Evolutionary conservation across 2,113 vertebrate genomes (phyloP).

Genomic region (Saguinus imperator): DNA sequence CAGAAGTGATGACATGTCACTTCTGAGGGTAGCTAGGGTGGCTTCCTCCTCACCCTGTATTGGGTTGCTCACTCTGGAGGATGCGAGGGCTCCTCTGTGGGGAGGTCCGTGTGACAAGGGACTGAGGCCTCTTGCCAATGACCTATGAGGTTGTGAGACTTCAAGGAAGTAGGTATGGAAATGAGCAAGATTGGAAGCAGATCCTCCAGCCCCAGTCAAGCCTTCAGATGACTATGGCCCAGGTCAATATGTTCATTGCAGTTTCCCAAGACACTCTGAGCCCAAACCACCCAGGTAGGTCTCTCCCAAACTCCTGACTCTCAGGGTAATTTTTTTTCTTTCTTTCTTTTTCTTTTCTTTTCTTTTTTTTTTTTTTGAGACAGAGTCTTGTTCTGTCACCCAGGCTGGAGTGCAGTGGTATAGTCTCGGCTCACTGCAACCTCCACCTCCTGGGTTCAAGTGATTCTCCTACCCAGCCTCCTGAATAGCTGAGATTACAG

Average conservation of each 20-base stretch:
- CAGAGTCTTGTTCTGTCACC: too few relatives aligned
- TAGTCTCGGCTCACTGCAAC: too few relatives aligned
- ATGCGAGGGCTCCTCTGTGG: not conserved
- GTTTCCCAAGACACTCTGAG: not conserved
- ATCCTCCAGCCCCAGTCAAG: not conserved
- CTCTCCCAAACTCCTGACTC: not conserved
- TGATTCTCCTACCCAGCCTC: too few relatives aligned
- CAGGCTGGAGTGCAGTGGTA: too few relatives aligned
- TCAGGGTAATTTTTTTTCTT: not conserved
- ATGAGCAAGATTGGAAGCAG: not conserved
- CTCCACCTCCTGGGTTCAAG: too few relatives aligned
- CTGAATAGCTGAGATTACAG: too few relatives aligned
- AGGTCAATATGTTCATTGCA: not conserved
- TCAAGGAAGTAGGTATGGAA: not conserved
- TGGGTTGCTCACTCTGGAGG: not conserved
- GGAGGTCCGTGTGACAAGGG: not conserved
- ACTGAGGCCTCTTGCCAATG: not conserved
- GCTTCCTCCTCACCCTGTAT: not conserved
- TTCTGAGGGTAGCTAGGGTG: not conserved
- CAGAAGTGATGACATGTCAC: not conserved
- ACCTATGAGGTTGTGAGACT: not conserved
- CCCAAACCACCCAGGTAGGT: not conserved
- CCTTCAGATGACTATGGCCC: not conserved
- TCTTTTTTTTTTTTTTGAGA: too few relatives aligned
- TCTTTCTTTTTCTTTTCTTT: too few relatives aligned